A percentile compares a stretch with the other conserved stretches of the same genome.
Conservation (phyloP, 1,140 invertebrate genomes). For the Panagrolaimus sp. region DNA sequence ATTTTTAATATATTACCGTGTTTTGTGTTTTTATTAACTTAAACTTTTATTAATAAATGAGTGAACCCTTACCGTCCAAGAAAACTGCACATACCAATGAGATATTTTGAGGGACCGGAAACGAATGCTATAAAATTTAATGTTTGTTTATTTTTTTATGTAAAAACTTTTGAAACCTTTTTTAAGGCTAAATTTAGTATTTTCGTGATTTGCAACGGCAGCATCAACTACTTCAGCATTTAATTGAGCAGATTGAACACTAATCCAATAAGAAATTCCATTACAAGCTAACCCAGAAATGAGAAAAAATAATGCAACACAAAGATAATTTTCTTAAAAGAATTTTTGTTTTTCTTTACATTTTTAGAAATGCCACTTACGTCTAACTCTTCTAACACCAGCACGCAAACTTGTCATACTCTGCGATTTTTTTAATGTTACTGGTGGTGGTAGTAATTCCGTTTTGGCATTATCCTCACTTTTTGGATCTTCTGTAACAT, state of each 20-base stretch:
- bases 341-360: background rate
- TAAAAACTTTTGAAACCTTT: background rate
- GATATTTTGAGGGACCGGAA: background rate
- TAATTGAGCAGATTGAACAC: background rate
- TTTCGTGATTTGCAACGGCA: background rate
- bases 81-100: constrained; percentile 7
- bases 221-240: constrained; percentile 5
- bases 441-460: background rate
- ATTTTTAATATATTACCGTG: no score
- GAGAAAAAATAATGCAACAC: constrained; percentile 1
- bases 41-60: no score
- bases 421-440: background rate
- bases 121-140: background rate
- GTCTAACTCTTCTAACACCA: constrained; percentile 7
- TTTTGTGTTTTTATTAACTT: no score
- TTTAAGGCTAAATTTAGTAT: background rate
- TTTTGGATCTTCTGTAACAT: background rate
- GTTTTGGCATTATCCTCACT: background rate
- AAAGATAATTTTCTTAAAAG: constrained; percentile 8
- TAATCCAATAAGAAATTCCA: constrained; percentile 13
- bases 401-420: background rate
- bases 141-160: background rate
- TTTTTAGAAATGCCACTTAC: background rate
- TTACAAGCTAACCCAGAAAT: constrained; percentile 10
- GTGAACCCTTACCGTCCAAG: no score